These are phyloP conservation scores for Asarcornis scutulata DNA, from an alignment of 2,113 vertebrate species.

Conservation along the genomic window DNA sequence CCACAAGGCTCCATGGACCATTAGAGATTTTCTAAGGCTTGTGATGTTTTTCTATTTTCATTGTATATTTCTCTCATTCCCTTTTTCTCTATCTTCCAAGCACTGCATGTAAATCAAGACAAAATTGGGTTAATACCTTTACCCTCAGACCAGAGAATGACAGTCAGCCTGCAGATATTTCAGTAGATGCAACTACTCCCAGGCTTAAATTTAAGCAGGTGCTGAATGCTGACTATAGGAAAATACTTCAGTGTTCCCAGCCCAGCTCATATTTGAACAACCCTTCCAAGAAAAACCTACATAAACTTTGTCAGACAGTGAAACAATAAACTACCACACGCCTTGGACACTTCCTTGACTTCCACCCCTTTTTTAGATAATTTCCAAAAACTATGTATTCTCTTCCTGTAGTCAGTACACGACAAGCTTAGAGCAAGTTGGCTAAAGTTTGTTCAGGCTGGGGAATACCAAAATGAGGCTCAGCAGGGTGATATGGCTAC, in stretches of 20 bases:
- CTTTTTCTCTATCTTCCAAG: background rate
- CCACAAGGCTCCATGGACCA: background rate
- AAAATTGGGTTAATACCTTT: background rate
- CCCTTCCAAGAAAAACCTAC: background rate
- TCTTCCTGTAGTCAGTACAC: background rate
- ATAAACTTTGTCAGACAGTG: background rate
- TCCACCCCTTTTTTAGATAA: background rate
- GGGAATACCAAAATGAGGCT: background rate
- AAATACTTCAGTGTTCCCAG: background rate
- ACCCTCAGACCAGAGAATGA: background rate
- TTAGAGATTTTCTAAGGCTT: background rate
- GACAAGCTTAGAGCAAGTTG: background rate
- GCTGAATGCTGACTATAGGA: background rate
- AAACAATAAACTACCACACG: background rate
- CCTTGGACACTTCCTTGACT: background rate
- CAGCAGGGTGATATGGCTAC: background rate
- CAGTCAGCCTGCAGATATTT: background rate
- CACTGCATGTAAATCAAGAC: background rate
- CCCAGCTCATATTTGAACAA: background rate
- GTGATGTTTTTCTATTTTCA: background rate
- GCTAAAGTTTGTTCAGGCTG: background rate
- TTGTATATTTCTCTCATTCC: background rate
- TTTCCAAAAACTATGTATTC: background rate
- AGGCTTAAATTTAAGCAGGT: background rate
- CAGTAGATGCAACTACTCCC: background rate